These are phyloP conservation scores for Erebia epiphron DNA, from an alignment of 2,888 invertebrate species.

Conservation along the genomic window DNA sequence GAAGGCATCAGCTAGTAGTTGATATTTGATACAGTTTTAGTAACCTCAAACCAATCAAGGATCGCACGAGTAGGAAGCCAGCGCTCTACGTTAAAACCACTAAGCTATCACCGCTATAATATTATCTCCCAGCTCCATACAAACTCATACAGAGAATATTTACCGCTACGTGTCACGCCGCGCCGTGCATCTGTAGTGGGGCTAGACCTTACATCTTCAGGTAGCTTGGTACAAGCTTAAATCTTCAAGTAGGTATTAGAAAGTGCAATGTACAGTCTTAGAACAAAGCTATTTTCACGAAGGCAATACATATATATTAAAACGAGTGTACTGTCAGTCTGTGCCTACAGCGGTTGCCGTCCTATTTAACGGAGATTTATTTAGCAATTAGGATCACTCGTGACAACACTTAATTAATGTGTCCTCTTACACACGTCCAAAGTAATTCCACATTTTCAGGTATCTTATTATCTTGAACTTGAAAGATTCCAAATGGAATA, in stretches of 20 bases:
- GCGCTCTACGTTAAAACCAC: too few species aligned
- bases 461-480: background rate
- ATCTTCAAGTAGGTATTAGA: background rate
- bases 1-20: too few species aligned
- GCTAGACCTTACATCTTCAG: too few species aligned
- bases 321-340: constrained; percentile 20
- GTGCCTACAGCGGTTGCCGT: constrained; percentile 20
- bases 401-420: constrained; percentile 26
- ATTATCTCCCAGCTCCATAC: too few species aligned
- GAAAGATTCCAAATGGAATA: background rate
- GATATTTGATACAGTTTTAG: too few species aligned
- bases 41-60: too few species aligned
- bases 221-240: too few species aligned
- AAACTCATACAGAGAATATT: too few species aligned
- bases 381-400: constrained; percentile 30
- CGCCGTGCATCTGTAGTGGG: too few species aligned
- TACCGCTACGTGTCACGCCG: too few species aligned
- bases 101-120: too few species aligned
- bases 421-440: background rate
- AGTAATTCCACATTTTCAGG: background rate
- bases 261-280: background rate
- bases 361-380: constrained; percentile 33
- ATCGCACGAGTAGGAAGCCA: too few species aligned
- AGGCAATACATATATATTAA: constrained; percentile 13
- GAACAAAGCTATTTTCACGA: constrained; percentile 1